phyloP scores from a whole-genome alignment of 2,113 vertebrate genomes.

The Steatornis caripensis region DNA sequence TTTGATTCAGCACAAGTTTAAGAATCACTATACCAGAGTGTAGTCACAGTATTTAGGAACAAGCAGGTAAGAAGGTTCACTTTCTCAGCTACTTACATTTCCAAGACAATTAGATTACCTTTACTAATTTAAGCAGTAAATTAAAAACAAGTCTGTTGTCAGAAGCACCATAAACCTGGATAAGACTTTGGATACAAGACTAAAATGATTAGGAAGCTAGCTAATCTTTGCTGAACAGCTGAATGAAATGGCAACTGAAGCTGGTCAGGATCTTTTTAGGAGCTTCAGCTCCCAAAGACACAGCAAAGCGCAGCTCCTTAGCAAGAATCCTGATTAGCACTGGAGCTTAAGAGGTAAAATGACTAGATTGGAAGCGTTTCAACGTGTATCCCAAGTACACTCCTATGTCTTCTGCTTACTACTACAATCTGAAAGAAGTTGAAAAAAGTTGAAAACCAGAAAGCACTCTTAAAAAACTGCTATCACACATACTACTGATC shows the following conservation, averaged over 20 bases:
- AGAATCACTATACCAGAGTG: neutral
- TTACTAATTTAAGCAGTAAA: neutral
- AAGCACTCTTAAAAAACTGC: neutral
- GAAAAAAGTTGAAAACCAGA: neutral
- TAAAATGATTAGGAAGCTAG: neutral
- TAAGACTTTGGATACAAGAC: neutral
- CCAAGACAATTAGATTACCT: neutral
- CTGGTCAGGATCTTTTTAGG: neutral
- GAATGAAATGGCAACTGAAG: neutral
- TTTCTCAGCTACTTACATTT: neutral
- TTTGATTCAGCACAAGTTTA: neutral
- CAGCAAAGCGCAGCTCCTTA: neutral
- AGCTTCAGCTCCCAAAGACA: neutral
- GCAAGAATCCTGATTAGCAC: neutral
- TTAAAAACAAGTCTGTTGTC: neutral
- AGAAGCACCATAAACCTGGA: neutral
- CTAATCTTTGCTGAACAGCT: neutral
- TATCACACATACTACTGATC: neutral
- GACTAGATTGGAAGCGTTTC: neutral
- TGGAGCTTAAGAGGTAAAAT: neutral
- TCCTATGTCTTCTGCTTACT: neutral
- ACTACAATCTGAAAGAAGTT: neutral
- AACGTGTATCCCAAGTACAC: neutral
- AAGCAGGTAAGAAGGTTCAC: neutral
- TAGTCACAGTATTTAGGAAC: neutral